phyloP scores from a whole-genome alignment of 2,888 invertebrate species.

The Julus scanicus region DNA sequence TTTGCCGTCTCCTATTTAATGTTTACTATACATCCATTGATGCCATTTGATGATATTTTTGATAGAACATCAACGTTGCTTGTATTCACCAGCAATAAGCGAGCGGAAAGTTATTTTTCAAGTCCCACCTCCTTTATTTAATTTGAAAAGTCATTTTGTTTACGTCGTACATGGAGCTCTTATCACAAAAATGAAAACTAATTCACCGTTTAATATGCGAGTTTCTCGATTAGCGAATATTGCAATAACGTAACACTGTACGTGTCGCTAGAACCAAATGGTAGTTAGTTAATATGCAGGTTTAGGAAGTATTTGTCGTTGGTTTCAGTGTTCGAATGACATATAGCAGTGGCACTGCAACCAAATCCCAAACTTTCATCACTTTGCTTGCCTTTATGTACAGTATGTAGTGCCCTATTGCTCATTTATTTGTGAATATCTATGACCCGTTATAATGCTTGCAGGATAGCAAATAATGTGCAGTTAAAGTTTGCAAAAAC shows the following conservation, averaged over 20 bases:
- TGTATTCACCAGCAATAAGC: constrained; percentile 51
- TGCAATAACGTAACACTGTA: constrained; percentile 21
- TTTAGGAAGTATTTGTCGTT: background rate
- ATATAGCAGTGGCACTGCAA: constrained; percentile 11
- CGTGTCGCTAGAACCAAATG: background rate
- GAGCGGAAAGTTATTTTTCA: constrained; percentile 41
- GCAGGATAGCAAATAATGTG: background rate
- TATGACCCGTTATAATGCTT: background rate
- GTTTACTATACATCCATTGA: constrained; percentile 47
- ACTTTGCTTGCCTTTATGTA: constrained; percentile 40
- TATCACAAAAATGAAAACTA: background rate
- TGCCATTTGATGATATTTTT: constrained; percentile 50
- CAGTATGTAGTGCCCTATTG: constrained; percentile 24
- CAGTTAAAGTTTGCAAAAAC: background rate
- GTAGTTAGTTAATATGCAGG: background rate
- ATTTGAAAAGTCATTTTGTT: background rate
- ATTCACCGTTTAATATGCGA: background rate
- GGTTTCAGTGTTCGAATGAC: background rate
- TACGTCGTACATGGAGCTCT: background rate
- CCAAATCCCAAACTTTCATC: background rate
- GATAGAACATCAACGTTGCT: constrained; percentile 50
- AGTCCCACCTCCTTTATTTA: background rate
- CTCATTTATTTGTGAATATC: constrained; percentile 8
- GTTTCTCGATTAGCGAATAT: background rate
- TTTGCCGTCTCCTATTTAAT: constrained; percentile 45